phyloP scores from a whole-genome alignment of 2,797 vertebrate species.

The Coendou prehensilis region DNA sequence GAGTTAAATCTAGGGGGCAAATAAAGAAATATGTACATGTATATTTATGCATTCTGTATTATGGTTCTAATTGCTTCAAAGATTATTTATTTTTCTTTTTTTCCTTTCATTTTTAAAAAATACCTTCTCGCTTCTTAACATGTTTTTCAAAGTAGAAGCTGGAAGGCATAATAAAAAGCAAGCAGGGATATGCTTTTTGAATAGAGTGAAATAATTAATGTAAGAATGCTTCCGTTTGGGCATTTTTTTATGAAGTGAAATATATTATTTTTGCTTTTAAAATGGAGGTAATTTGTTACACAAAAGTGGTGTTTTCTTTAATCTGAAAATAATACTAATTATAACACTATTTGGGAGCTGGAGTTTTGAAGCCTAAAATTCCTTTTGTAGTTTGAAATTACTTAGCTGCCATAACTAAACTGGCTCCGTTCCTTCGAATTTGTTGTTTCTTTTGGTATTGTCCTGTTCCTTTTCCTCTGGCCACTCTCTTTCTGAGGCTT shows the following conservation, averaged over 20 bases:
- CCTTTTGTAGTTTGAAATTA: constrained; percentile 85
- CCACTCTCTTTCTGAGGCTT: constrained; percentile 70
- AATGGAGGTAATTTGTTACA: constrained; percentile 91
- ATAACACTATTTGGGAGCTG: constrained; percentile 88
- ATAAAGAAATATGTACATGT: constrained; percentile 87
- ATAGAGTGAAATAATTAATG: constrained; percentile 92
- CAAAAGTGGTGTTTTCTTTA: constrained; percentile 91
- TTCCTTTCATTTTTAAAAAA: constrained; percentile 88
- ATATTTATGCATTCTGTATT: constrained; percentile 89
- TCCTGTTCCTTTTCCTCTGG: constrained; percentile 40
- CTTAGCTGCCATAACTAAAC: constrained; percentile 84
- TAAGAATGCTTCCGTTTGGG: constrained; percentile 90
- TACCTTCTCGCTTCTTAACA: constrained; percentile 90
- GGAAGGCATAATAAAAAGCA: constrained; percentile 92
- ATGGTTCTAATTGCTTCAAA: constrained; percentile 91
- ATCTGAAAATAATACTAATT: constrained; percentile 91
- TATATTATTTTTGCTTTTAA: constrained; percentile 91
- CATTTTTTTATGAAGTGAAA: constrained; percentile 89
- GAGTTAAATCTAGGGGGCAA: constrained; percentile 88
- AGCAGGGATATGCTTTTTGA: constrained; percentile 90
- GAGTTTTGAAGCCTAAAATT: constrained; percentile 87
- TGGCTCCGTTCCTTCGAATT: constrained; percentile 77
- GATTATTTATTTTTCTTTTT: constrained; percentile 91
- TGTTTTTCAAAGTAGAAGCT: constrained; percentile 91
- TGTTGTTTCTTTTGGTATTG: constrained; percentile 70